These are phyloP conservation scores for Notodonta dromedarius DNA, from an alignment of 2,888 invertebrate species.

Conservation along the genomic window DNA sequence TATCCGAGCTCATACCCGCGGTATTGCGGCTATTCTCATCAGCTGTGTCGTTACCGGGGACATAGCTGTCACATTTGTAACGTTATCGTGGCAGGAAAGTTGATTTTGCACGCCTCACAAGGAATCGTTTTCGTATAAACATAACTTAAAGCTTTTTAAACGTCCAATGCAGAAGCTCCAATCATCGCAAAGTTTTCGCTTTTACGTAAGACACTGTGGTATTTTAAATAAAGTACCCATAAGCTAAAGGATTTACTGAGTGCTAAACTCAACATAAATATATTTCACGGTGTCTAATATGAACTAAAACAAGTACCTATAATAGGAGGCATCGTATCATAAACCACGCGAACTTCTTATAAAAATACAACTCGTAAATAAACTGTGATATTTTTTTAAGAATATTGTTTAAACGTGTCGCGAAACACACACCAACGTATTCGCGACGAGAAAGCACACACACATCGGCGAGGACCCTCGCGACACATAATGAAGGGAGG, in stretches of 20 bases:
- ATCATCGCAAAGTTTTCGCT: background rate
- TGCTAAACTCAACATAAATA: background rate
- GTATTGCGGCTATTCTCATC: conserved; percentile 11
- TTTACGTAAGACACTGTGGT: background rate
- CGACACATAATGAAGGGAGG: conserved; percentile 79
- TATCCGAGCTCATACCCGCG: conserved; percentile 2
- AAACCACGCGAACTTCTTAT: conserved; percentile 21
- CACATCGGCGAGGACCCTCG: conserved; percentile 65
- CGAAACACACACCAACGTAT: conserved; percentile 23
- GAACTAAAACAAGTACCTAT: conserved; percentile 9
- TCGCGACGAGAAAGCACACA: conserved; percentile 51
- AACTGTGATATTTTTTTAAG: conserved; percentile 28
- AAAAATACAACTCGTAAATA: conserved; percentile 25
- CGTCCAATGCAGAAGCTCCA: background rate
- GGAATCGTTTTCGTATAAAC: background rate
- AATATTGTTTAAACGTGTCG: conserved; percentile 36
- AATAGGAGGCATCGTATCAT: conserved; percentile 17
- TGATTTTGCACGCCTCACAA: background rate
- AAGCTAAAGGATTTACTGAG: background rate
- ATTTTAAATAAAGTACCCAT: background rate
- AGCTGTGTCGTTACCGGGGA: conserved; percentile 20
- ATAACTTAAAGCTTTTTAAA: background rate
- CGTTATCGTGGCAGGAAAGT: background rate
- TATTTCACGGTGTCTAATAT: conserved; percentile 15
- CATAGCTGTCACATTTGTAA: conserved; percentile 1